Percentiles rank a stretch among this genome's conserved stretches.
phyloP scores from a whole-genome alignment of 2,113 vertebrate genomes.

The Aegithalos caudatus region DNA sequence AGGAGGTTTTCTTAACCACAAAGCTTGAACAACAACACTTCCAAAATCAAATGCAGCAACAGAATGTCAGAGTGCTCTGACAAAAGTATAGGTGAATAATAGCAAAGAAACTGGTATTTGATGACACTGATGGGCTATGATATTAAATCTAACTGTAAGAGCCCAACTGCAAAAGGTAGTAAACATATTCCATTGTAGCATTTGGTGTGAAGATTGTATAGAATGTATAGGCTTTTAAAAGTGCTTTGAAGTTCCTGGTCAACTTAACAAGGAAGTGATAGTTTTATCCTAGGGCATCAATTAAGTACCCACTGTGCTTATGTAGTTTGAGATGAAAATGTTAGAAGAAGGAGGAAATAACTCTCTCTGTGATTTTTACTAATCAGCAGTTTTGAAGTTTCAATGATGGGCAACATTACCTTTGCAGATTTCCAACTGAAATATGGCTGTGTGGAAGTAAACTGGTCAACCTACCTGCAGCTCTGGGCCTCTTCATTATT shows the following conservation, averaged over 20 bases:
- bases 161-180: neutral
- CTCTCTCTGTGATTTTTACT: neutral
- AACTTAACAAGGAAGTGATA: neutral
- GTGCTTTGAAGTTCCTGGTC: neutral
- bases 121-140: neutral
- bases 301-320: neutral
- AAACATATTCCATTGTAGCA: neutral
- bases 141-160: neutral
- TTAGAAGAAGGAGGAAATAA: neutral
- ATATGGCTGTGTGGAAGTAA: neutral
- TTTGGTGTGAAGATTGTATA: neutral
- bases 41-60: neutral
- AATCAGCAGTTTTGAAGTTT: neutral
- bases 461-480: neutral
- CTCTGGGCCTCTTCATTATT: neutral
- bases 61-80: neutral
- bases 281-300: neutral
- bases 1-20: neutral
- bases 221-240: neutral
- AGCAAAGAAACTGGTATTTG: neutral
- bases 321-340: neutral
- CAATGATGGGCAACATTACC: neutral
- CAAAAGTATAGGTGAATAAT: neutral
- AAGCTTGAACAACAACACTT: neutral
- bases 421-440: neutral